Conservation (phyloP, 2,888 invertebrate genomes). For the Harmothoe impar region DNA sequence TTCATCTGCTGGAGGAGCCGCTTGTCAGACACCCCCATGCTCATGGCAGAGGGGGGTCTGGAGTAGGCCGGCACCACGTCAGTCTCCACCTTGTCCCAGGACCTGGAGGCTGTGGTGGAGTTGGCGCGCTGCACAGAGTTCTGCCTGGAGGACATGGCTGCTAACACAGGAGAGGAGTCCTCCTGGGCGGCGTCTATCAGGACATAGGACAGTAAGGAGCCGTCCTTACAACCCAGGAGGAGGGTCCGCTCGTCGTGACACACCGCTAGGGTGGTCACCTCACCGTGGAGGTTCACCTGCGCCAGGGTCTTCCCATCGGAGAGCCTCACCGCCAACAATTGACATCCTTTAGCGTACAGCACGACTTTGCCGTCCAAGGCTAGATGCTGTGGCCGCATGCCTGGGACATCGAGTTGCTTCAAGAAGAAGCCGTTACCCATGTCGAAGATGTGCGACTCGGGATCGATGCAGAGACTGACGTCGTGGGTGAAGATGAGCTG, state of each 20-base stretch:
- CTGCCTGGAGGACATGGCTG: constrained; percentile 64
- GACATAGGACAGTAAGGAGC: constrained; percentile 79
- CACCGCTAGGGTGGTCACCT: constrained; percentile 72
- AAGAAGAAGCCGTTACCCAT: constrained; percentile 73
- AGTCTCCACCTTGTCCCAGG: constrained; percentile 79
- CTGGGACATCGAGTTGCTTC: constrained; percentile 71
- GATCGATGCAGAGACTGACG: constrained; percentile 78
- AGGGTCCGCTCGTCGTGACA: constrained; percentile 80
- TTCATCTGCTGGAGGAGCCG: constrained; percentile 74
- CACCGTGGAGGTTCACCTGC: constrained; percentile 77
- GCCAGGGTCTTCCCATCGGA: constrained; percentile 75
- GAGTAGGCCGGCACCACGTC: constrained; percentile 73
- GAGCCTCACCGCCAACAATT: constrained; percentile 74
- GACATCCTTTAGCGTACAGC: constrained; percentile 74
- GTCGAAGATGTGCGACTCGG: constrained; percentile 77
- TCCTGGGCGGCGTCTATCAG: constrained; percentile 74
- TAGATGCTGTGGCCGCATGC: constrained; percentile 73
- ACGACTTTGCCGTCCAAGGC: constrained; percentile 76
- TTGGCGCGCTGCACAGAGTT: not conserved
- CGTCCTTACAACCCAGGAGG: constrained; percentile 80
- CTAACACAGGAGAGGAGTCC: constrained; percentile 62
- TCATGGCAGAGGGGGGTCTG: constrained; percentile 77
- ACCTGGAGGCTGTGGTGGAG: constrained; percentile 64
- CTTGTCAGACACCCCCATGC: constrained; percentile 74
- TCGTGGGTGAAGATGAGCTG: constrained; percentile 76